Percentiles rank a stretch among this genome's conserved stretches.
These are phyloP conservation scores for Psilopsiagon aymara DNA, from an alignment of 2,113 vertebrate genomes.

Conservation along the genomic window DNA sequence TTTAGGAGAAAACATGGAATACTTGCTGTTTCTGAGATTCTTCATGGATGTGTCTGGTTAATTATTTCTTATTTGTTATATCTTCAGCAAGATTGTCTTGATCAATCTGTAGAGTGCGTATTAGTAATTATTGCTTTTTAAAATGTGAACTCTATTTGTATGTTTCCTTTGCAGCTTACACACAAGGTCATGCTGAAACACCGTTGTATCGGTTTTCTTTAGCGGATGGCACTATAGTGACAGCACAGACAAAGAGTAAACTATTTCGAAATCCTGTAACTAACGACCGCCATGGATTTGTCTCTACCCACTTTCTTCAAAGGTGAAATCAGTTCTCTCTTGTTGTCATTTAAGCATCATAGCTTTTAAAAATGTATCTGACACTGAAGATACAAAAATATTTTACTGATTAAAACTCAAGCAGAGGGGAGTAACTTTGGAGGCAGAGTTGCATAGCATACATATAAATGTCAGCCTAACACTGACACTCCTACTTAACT, in stretches of 20 bases:
- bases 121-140: neutral
- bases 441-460: neutral
- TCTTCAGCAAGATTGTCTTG: neutral
- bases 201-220: slow-evolving; percentile 93
- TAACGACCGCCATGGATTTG: slow-evolving; percentile 89
- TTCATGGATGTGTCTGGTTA: neutral
- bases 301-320: slow-evolving; percentile 94
- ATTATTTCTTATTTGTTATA: neutral
- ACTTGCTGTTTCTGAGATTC: neutral
- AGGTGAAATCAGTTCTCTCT: slow-evolving; percentile 76
- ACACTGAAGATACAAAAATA: neutral
- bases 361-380: neutral
- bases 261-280: slow-evolving; percentile 88
- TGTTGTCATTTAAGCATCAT: neutral
- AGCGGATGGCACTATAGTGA: slow-evolving; percentile 93
- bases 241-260: slow-evolving; percentile 93
- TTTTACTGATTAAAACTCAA: neutral
- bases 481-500: neutral
- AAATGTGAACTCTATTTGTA: neutral
- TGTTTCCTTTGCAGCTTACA: slow-evolving; percentile 80
- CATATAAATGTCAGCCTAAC: neutral
- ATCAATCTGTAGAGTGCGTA: neutral
- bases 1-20: neutral
- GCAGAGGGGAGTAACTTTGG: neutral
- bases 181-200: slow-evolving; percentile 91